A percentile compares a stretch with the other conserved stretches of the same genome.
These are phyloP conservation scores for Vicugna pacos DNA, from an alignment of 2,113 vertebrate genomes.

Conservation along the genomic window DNA sequence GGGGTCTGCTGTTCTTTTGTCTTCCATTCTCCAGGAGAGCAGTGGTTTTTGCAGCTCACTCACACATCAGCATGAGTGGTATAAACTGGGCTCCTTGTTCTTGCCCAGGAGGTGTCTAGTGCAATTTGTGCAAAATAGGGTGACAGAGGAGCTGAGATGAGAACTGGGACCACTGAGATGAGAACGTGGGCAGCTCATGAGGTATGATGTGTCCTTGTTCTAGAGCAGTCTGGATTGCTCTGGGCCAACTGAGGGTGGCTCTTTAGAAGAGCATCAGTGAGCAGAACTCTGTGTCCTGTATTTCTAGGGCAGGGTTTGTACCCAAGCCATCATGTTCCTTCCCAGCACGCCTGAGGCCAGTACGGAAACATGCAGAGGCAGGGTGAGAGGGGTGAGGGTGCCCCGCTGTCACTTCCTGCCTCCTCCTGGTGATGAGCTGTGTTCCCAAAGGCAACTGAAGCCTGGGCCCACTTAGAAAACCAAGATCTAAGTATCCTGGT, in stretches of 20 bases:
- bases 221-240: not conserved
- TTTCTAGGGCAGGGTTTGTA: not conserved
- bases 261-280: not conserved
- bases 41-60: not conserved
- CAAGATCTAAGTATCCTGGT: not conserved
- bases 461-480: not conserved
- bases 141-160: not conserved
- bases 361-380: not conserved
- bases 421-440: not conserved
- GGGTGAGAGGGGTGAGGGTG: accelerated
- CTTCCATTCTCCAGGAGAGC: not conserved
- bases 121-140: not conserved
- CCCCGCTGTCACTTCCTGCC: not conserved
- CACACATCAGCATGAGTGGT: not conserved
- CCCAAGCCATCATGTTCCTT: not conserved
- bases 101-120: not conserved
- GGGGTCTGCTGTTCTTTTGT: not conserved
- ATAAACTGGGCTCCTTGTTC: not conserved
- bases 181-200: not conserved
- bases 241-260: not conserved
- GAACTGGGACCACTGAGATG: not conserved
- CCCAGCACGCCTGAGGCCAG: not conserved
- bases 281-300: not conserved
- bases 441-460: not conserved
- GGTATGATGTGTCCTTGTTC: not conserved